Conservation (phyloP, 2,888 invertebrate species). For the Agonopterix subpropinquella region DNA sequence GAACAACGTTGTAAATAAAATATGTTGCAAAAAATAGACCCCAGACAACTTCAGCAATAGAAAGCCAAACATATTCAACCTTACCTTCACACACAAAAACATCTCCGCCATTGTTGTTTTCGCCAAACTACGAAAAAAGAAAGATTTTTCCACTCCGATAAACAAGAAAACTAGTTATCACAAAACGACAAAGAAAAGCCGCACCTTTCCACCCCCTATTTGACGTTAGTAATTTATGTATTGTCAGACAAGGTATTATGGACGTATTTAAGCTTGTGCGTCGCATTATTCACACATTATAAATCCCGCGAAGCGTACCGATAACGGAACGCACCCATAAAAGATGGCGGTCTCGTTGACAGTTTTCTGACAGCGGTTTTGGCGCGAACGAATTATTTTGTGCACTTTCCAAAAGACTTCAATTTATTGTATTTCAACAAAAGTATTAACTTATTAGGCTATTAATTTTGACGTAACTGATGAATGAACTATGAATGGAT, state of each 20-base stretch:
- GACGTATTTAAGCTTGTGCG: conserved; percentile 56
- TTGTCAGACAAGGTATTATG: conserved; percentile 40
- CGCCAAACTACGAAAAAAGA: conserved; percentile 24
- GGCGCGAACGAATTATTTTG: conserved; percentile 31
- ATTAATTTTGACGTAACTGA: too few relatives aligned
- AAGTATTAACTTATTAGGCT: too few relatives aligned
- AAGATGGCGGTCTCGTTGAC: conserved; percentile 49
- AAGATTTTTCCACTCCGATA: conserved; percentile 58
- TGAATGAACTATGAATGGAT: too few relatives aligned
- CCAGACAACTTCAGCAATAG: too few relatives aligned
- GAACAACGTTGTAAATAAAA: too few relatives aligned
- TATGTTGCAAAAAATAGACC: too few relatives aligned
- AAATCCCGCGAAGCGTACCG: conserved; percentile 62
- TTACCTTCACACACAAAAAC: too few relatives aligned
- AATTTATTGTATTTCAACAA: too few relatives aligned
- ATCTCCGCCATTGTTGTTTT: conserved; percentile 31
- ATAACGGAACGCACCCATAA: conserved; percentile 54
- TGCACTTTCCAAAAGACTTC: too few relatives aligned
- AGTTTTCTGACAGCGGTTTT: conserved; percentile 53
- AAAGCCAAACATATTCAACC: too few relatives aligned
- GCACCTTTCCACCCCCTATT: conserved; percentile 29
- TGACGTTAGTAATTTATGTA: conserved; percentile 66
- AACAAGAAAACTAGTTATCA: conserved; percentile 64
- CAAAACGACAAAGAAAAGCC: conserved; percentile 30
- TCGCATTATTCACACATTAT: conserved; percentile 72